A percentile compares a stretch with the other conserved stretches of the same genome.
phyloP scores from a whole-genome alignment of 1,140 invertebrate genomes.

The Bombus fervidus region DNA sequence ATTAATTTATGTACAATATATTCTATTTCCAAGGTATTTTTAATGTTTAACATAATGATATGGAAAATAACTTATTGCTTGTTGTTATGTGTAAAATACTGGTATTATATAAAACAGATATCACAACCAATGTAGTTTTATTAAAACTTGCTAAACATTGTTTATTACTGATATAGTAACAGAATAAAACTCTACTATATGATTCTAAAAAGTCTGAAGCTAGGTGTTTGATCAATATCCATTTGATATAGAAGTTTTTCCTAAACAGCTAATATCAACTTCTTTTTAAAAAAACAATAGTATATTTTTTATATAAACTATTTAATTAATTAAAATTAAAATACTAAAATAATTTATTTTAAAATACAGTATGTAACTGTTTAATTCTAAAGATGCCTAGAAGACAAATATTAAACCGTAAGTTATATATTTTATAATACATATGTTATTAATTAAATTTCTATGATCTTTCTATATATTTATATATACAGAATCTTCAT shows the following conservation, averaged over 20 bases:
- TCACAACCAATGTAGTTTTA: conserved; percentile 16
- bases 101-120: conserved; percentile 39
- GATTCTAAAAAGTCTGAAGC: conserved; percentile 11
- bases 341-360: conserved; percentile 1
- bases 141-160: conserved; percentile 19
- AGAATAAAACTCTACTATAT: neutral
- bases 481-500: conserved; percentile 10
- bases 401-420: conserved; percentile 16
- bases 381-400: neutral
- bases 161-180: neutral
- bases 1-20: conserved; percentile 1
- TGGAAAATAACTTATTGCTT: conserved; percentile 33
- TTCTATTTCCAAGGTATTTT: neutral
- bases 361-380: neutral
- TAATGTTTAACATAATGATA: conserved; percentile 29
- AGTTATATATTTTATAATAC: conserved; percentile 35
- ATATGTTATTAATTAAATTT: neutral
- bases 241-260: neutral
- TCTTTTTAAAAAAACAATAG: neutral
- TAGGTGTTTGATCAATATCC: conserved; percentile 60
- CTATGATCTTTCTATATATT: neutral
- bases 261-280: neutral
- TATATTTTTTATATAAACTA: neutral
- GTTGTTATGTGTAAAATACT: conserved; percentile 41
- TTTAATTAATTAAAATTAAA: conserved; percentile 4